Evolutionary conservation across 2,113 vertebrate genomes (phyloP).

Genomic region (Lucifuga dentata): DNA sequence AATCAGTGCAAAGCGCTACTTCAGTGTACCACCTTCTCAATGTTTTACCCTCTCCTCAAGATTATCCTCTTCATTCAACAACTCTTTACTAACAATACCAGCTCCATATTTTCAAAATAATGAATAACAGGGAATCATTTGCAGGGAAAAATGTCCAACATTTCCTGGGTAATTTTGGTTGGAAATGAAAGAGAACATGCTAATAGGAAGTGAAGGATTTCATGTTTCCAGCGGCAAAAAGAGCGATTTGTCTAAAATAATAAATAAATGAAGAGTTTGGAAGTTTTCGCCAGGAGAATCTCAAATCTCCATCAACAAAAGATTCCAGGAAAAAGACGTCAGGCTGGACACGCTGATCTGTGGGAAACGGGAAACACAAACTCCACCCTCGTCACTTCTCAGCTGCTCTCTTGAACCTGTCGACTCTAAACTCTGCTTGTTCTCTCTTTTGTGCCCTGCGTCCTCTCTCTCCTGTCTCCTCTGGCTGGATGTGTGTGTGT

Average conservation of each 20-base stretch:
- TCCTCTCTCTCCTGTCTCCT: conserved; percentile 46
- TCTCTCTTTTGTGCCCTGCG: conserved; percentile 61
- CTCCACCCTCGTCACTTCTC: too few species aligned
- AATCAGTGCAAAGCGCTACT: conserved; percentile 37
- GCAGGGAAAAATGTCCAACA: too few species aligned
- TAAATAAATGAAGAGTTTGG: too few species aligned
- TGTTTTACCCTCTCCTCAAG: conserved; percentile 45
- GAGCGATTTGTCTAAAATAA: too few species aligned
- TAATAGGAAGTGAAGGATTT: too few species aligned
- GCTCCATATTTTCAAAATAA: conserved; percentile 14
- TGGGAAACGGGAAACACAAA: conserved; percentile 27
- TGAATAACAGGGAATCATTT: neutral
- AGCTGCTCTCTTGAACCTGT: conserved; percentile 70
- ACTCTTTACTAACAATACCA: conserved; percentile 2
- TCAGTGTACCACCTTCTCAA: neutral
- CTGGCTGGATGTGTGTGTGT: conserved; percentile 7
- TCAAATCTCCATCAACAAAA: too few species aligned
- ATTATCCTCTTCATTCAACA: conserved; percentile 47
- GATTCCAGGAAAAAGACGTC: too few species aligned
- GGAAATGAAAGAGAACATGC: too few species aligned
- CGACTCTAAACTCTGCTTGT: conserved; percentile 67
- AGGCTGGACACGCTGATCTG: too few species aligned
- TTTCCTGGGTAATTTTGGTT: too few species aligned
- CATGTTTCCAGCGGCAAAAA: too few species aligned
- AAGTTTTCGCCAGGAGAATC: too few species aligned